Conservation (phyloP, 1,140 invertebrate genomes). For the Meloidogyne hapla region DNA sequence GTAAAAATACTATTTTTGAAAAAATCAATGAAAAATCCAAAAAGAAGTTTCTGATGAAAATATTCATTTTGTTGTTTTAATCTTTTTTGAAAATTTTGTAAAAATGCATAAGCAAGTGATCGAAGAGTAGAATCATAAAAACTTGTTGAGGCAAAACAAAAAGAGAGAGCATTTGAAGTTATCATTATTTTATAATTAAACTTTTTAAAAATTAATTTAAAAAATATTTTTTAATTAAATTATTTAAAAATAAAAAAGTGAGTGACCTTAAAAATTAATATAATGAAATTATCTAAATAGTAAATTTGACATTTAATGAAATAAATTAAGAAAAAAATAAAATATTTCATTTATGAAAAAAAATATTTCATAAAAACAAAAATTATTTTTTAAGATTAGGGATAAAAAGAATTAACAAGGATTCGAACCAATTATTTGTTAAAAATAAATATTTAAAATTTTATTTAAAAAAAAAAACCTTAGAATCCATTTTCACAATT, state of each 20-base stretch:
- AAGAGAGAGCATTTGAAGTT: slow-evolving; percentile 46
- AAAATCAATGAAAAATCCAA: slow-evolving; percentile 39
- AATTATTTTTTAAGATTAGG: no score
- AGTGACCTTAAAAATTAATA: no score
- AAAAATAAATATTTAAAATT: no score
- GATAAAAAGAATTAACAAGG: no score
- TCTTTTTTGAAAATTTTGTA: slow-evolving; percentile 34
- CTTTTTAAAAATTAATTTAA: slow-evolving; percentile 32
- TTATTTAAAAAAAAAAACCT: background rate
- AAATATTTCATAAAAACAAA: no score
- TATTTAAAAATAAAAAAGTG: no score
- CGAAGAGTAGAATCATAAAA: slow-evolving; percentile 40
- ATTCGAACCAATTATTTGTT: no score
- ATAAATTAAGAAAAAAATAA: no score
- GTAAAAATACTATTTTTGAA: slow-evolving; percentile 53
- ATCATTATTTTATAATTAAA: slow-evolving; percentile 42
- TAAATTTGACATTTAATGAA: no score
- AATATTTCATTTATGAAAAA: background rate
- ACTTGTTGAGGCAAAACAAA: slow-evolving; percentile 50
- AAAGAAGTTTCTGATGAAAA: slow-evolving; percentile 47
- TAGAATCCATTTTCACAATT: slow-evolving; percentile 26
- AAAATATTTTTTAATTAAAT: no score
- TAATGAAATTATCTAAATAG: no score
- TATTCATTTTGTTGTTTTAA: slow-evolving; percentile 45
- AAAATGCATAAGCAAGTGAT: slow-evolving; percentile 41